Evolutionary conservation across 2,113 vertebrate genomes (phyloP).

Genomic region (Charadrius vociferus): DNA sequence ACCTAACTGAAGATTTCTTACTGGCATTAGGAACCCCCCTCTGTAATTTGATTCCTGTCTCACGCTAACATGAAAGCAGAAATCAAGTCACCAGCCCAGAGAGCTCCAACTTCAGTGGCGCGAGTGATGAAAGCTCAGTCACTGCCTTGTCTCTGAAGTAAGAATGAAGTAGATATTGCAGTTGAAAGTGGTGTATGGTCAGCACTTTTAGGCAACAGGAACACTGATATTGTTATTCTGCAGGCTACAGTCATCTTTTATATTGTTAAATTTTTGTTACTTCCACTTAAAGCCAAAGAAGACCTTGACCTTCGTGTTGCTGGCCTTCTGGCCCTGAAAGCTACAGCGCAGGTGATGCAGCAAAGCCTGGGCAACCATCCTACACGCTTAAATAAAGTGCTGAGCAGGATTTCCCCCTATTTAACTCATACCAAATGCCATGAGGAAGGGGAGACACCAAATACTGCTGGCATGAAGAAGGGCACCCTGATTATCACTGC

Average conservation of each 20-base stretch:
- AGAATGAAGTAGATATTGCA: background rate
- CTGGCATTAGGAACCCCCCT: background rate
- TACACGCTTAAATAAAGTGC: background rate
- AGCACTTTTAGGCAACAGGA: background rate
- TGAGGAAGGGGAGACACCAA: background rate
- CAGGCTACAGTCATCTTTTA: background rate
- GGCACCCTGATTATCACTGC: background rate
- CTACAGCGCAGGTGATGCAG: background rate
- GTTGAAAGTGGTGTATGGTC: background rate
- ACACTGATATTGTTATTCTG: background rate
- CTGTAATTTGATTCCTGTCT: background rate
- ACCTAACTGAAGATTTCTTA: background rate
- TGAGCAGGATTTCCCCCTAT: background rate
- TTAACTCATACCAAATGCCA: background rate
- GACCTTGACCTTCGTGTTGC: background rate
- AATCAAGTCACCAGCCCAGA: background rate
- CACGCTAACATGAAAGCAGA: background rate
- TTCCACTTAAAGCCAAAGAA: background rate
- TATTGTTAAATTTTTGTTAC: background rate
- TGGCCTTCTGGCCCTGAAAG: background rate
- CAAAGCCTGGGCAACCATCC: background rate
- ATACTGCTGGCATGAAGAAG: background rate
- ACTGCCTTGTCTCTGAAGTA: background rate
- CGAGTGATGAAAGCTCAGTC: background rate
- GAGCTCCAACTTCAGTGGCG: accelerated